Conservation (phyloP, 2,113 vertebrate genomes). For the Cynocephalus volans region DNA sequence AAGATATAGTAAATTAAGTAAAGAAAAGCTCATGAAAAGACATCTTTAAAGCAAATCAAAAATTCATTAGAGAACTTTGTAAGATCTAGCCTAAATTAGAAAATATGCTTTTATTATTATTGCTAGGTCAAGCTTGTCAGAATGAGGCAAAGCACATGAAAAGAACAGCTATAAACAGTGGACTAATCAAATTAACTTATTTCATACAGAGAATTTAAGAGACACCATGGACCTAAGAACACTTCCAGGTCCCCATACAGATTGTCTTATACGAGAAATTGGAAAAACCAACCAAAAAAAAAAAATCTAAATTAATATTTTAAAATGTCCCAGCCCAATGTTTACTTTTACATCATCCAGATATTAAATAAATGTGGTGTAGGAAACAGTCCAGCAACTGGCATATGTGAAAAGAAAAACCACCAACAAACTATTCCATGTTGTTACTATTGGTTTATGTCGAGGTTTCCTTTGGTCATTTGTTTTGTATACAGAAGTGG, state of each 20-base stretch:
- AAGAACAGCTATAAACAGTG: not conserved
- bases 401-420: not conserved
- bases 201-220: constrained; percentile 32
- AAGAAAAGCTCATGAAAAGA: not conserved
- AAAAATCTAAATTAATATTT: not conserved
- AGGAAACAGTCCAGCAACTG: not conserved
- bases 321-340: not conserved
- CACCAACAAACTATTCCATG: not conserved
- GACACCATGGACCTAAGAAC: not conserved
- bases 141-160: not conserved
- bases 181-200: not conserved
- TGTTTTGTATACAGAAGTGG: not conserved
- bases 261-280: not conserved
- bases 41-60: not conserved
- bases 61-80: not conserved
- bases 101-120: not conserved
- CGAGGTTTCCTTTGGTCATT: not conserved
- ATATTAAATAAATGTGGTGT: not conserved
- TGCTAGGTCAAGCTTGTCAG: not conserved
- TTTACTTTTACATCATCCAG: not conserved
- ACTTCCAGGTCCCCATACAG: not conserved
- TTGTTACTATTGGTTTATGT: not conserved
- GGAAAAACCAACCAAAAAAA: not conserved
- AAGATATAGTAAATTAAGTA: not conserved
- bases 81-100: not conserved